phyloP scores from a whole-genome alignment of 2,888 invertebrate species.

The Tipula vernalis region DNA sequence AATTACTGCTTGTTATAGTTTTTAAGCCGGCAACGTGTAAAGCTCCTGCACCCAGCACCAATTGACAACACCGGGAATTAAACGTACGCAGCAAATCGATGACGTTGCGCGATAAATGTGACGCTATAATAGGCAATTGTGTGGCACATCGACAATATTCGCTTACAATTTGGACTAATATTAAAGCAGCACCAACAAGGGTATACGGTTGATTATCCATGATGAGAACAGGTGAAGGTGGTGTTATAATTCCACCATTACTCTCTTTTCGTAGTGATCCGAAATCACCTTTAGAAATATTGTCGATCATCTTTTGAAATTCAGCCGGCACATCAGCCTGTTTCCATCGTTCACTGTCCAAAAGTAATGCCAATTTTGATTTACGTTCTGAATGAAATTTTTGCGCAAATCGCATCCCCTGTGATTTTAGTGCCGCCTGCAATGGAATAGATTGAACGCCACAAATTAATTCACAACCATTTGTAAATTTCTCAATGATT shows the following conservation, averaged over 20 bases:
- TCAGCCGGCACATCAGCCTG: slow-evolving; percentile 81
- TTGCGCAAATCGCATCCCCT: slow-evolving; percentile 83
- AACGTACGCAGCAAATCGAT: slow-evolving; percentile 81
- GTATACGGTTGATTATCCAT: slow-evolving; percentile 61
- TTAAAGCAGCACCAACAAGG: slow-evolving; percentile 69
- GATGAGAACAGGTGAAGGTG: slow-evolving; percentile 44
- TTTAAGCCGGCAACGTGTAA: slow-evolving; percentile 86
- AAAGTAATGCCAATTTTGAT: slow-evolving; percentile 65
- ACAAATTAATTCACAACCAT: slow-evolving; percentile 60
- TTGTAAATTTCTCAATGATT: slow-evolving; percentile 67
- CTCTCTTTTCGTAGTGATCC: slow-evolving; percentile 24
- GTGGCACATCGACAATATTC: slow-evolving; percentile 81
- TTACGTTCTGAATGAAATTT: slow-evolving; percentile 83
- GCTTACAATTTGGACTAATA: slow-evolving; percentile 78
- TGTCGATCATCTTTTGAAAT: slow-evolving; percentile 73
- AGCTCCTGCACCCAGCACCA: slow-evolving; percentile 94
- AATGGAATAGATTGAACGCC: slow-evolving; percentile 66
- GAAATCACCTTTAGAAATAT: slow-evolving; percentile 42
- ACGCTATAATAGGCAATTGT: slow-evolving; percentile 65
- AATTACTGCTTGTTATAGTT: slow-evolving; percentile 88
- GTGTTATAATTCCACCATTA: slow-evolving; percentile 24
- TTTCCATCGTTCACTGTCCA: slow-evolving; percentile 91
- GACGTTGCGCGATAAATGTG: slow-evolving; percentile 69
- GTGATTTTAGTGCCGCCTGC: slow-evolving; percentile 68
- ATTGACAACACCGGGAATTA: slow-evolving; percentile 80